phyloP scores from a whole-genome alignment of 2,113 vertebrate genomes.

The Talpa occidentalis region DNA sequence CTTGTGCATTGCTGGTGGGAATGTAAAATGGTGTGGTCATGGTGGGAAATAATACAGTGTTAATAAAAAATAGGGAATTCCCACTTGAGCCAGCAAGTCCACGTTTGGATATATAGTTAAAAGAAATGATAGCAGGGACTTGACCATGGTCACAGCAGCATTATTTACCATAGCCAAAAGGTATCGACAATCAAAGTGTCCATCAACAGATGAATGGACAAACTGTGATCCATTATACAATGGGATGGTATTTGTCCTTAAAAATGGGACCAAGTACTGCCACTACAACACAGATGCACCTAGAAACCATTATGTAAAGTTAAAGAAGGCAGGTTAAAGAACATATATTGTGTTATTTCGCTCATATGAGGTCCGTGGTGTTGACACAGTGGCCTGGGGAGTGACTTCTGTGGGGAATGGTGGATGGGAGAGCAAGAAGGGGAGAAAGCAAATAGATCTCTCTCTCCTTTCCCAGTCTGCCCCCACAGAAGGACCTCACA shows the following conservation, averaged over 20 bases:
- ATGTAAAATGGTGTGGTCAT: background rate
- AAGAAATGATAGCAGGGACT: background rate
- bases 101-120: no score
- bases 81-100: accelerated
- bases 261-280: background rate
- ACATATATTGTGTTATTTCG: accelerated
- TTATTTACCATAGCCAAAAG: background rate
- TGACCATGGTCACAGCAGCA: background rate
- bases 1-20: background rate
- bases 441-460: no score
- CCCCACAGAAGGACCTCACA: background rate
- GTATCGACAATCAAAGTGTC: no score
- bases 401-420: no score
- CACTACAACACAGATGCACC: accelerated
- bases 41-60: background rate
- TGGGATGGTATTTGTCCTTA: background rate
- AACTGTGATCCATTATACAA: background rate
- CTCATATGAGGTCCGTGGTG: background rate
- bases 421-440: no score
- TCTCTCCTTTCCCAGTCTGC: background rate
- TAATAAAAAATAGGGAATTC: background rate
- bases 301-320: accelerated
- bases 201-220: accelerated
- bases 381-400: no score
- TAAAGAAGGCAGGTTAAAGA: background rate